A percentile compares a stretch with the other conserved stretches of the same genome.
phyloP scores from a whole-genome alignment of 2,113 vertebrate species.

The Nothocercus julius region DNA sequence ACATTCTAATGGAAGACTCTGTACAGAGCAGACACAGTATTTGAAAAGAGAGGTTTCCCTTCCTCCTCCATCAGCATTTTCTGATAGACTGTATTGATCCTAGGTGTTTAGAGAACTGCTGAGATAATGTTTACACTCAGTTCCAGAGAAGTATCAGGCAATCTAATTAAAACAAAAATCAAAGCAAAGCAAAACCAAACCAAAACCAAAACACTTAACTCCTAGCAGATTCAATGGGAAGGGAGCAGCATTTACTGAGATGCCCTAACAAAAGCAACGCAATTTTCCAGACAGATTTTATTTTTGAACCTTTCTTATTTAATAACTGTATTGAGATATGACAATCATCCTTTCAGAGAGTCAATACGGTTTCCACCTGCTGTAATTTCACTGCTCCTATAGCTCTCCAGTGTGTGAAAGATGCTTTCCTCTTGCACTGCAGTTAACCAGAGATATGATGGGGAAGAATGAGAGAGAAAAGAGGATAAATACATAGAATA shows the following conservation, averaged over 20 bases:
- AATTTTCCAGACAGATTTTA: neutral
- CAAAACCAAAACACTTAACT: neutral
- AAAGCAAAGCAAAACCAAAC: neutral
- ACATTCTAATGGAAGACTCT: constrained; percentile 45
- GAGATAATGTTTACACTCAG: neutral
- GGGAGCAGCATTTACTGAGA: neutral
- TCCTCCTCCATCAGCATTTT: neutral
- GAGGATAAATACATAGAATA: neutral
- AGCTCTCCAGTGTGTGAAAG: neutral
- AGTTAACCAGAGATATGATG: neutral
- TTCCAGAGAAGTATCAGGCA: neutral
- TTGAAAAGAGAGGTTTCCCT: neutral
- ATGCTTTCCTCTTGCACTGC: neutral
- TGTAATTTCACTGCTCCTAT: neutral
- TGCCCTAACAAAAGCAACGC: neutral
- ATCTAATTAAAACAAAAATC: neutral
- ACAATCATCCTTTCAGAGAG: neutral
- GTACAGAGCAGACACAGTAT: neutral
- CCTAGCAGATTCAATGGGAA: neutral
- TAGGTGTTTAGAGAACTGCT: neutral
- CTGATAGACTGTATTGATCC: neutral
- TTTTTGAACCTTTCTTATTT: neutral
- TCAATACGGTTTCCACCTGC: neutral
- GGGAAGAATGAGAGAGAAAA: neutral
- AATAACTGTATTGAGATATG: neutral